A percentile compares a stretch with the other conserved stretches of the same genome.
Conservation (phyloP, 2,113 vertebrate species). For the Daphoenositta chrysoptera region DNA sequence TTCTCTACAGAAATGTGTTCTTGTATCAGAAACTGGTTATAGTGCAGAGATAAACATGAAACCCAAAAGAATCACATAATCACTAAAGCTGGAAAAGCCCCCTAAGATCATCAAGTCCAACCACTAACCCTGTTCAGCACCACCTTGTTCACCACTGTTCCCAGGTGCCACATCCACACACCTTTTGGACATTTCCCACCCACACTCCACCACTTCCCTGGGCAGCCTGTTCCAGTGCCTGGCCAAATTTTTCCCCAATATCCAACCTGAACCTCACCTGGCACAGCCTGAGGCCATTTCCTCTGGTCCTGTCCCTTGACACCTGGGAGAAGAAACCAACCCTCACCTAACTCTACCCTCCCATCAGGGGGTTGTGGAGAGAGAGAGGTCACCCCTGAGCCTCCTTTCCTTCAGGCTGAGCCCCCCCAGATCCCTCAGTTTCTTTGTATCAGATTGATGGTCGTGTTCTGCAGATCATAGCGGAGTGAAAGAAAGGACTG, state of each 20-base stretch:
- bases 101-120: background rate
- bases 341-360: background rate
- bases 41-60: background rate
- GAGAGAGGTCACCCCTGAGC: background rate
- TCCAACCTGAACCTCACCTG: background rate
- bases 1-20: background rate
- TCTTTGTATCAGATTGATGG: background rate
- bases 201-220: background rate
- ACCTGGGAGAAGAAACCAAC: background rate
- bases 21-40: background rate
- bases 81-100: background rate
- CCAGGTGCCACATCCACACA: background rate
- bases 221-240: background rate
- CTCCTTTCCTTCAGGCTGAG: background rate
- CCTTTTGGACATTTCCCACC: background rate
- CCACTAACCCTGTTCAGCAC: background rate
- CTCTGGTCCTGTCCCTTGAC: background rate
- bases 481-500: background rate
- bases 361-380: background rate
- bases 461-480: rapidly evolving
- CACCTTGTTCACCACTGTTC: background rate
- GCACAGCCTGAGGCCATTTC: background rate
- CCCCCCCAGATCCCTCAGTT: background rate
- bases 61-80: background rate
- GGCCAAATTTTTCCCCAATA: background rate